Evolutionary conservation across 1,140 invertebrate species (phyloP), one percentile per base, ranked within the genome.

Genomic region (Scaptomyza hsui): DNA sequence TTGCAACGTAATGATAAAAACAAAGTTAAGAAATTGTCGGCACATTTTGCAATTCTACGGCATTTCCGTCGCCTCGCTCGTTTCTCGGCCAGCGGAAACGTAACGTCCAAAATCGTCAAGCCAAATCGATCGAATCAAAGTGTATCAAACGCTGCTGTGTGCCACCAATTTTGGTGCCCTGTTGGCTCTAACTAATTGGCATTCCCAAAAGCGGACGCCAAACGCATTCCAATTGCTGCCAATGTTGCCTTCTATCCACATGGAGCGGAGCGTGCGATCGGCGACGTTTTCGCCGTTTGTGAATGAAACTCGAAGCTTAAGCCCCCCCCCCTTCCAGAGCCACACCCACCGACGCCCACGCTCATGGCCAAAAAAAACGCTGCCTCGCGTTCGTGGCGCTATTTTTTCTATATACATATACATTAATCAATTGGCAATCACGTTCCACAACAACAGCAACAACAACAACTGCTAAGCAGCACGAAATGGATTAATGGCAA

Each of bases 401-500:
- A 80, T 83, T 80, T 85, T 85, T 69, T 29, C 2, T 7, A 73
- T 63, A 68, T n/a, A n/a, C n/a, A n/a, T n/a, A 75, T 82, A 64
- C 72, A 83, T 78, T 69, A 72, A 81, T 75, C 81, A 68, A 86
- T 86, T 77, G 81, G 61, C 72, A 51, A 51, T 76, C 78, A 81
- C 78, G 78, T 80, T 35, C 42, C 55, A 55, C 39, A 16, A 12
- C 13, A 19, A 47, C 42, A 49, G n/a, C 18, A 49, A 6, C 24
- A 47, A 10, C 68, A 53, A 44, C 48, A 42, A n/a, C n/a, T n/a
- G n/a, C n/a, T n/a, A n/a, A n/a, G 24, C 13, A 24, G 24, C 57
- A 70, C 37, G 18, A 35, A 55, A 56, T 64, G 56, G 19, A 75
- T 61, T 65, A 65, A 56, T 51, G 32, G 56, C 57, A 62, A 45